Evolutionary conservation across 2,113 vertebrate genomes (phyloP).

Genomic region (Pelusios castaneus): DNA sequence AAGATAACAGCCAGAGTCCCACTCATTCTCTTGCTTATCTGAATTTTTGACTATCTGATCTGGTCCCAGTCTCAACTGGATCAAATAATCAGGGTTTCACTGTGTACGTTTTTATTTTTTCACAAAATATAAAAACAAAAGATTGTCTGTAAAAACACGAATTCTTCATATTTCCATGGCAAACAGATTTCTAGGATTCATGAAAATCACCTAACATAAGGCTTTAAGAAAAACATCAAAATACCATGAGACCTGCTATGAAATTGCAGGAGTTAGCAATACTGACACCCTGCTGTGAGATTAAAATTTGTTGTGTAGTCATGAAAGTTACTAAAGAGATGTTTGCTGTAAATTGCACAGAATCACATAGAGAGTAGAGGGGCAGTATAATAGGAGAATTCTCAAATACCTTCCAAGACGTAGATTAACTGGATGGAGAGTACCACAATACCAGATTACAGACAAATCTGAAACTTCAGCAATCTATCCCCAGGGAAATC

Average conservation of each 20-base stretch:
- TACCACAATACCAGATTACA: background rate
- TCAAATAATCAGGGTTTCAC: no score
- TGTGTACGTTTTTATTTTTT: no score
- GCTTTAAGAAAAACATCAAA: background rate
- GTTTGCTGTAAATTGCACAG: background rate
- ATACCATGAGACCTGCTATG: background rate
- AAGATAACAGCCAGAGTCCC: no score
- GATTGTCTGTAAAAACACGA: no score
- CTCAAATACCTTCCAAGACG: background rate
- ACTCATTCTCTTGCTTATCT: no score
- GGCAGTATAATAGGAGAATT: background rate
- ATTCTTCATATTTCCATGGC: no score
- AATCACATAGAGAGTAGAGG: background rate
- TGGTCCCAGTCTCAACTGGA: no score
- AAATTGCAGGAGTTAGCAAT: conserved; percentile 19
- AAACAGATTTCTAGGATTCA: no score
- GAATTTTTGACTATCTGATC: no score
- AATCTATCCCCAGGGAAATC: background rate
- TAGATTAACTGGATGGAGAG: background rate
- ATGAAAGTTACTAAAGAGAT: background rate
- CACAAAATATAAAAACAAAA: no score
- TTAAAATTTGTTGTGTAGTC: background rate
- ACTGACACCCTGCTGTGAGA: background rate
- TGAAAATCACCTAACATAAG: background rate
- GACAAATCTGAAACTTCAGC: background rate